Base-by-base conservation (phyloP, 2,113 vertebrate genomes). In the Podarcis raffonei region DNA sequence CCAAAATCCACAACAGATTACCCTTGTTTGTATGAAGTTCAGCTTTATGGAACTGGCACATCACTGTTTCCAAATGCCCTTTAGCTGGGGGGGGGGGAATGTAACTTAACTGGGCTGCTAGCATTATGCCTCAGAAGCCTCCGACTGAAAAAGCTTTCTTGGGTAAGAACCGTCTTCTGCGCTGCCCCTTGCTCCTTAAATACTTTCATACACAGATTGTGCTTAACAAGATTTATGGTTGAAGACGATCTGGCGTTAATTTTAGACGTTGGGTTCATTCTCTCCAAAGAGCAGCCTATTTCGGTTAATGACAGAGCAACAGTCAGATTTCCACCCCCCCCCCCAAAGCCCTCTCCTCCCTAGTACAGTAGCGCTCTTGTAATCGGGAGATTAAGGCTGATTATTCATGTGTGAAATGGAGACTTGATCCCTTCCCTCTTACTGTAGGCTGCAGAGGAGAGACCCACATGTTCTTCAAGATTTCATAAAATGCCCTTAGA, bases 351-450 rank as follows among this genome's bases (percentile, higher is more conserved):
- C 86, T 89, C 91, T 78, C 83, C 83, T 85, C 68, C 62, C 87
- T 84, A 74, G 91, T 53, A 95, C 96, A 97, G 97, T 94, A 95
- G 96, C 87, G n/a, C 93, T 77, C 95, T 30, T 92, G 91, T 96
- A 95, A 96, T 96, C 95, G 89, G 59, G 93, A 97, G 96, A 98
- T 97, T 96, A 97, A 97, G 90, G 94, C 93, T 87, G 96, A 87
- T 95, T 95, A 96, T 95, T 97, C 95, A 94, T 87, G 94, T 97
- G 96, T 97, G 97, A 98, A 98, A 98, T 93, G 92, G 95, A 95
- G 97, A 95, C 95, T 97, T 96, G 96, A 96, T 97, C 97, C 95
- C 96, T 92, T 94, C 75, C 59, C 96, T 95, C 96, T 89, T 92
- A 94, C 89, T 85, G 88, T 15, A 91, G 90, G 88, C 77, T 75